phyloP scores from a whole-genome alignment of 2,113 vertebrate species.

The Sphyrna mokarran region DNA sequence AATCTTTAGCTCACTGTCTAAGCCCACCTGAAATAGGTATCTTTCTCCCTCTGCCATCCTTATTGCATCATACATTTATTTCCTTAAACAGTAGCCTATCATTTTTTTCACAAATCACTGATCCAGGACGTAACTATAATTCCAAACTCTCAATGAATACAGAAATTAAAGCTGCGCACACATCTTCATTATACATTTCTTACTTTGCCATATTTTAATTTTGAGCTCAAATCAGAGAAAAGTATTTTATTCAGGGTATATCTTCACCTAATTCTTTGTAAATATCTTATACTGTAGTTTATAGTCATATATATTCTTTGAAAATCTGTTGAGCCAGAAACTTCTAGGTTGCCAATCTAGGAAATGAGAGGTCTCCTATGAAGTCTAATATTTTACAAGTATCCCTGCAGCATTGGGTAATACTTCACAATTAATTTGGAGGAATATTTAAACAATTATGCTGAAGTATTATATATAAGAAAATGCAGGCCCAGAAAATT shows the following conservation, averaged over 20 bases:
- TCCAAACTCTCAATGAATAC: not conserved
- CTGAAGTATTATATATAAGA: too few relatives aligned
- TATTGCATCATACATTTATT: not conserved
- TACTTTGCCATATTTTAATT: not conserved
- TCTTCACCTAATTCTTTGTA: not conserved
- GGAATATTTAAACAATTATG: too few relatives aligned
- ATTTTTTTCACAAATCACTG: not conserved
- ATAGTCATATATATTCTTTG: not conserved
- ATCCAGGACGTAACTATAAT: not conserved
- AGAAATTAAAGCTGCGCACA: not conserved
- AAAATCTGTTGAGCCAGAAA: not conserved
- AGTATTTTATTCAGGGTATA: not conserved
- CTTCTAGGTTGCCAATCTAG: not conserved
- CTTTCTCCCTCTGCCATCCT: not conserved
- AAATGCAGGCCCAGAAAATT: too few relatives aligned
- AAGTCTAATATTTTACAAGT: not conserved
- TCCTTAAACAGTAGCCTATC: not conserved
- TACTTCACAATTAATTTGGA: not conserved
- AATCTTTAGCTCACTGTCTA: not conserved
- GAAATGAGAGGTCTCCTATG: not conserved
- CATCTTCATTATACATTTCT: not conserved
- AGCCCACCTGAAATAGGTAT: not conserved
- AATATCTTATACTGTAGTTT: not conserved
- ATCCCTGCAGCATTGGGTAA: not conserved
- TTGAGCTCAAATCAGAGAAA: not conserved